phyloP scores from a whole-genome alignment of 2,113 vertebrate genomes.

The Campylomormyrus tamandua region DNA sequence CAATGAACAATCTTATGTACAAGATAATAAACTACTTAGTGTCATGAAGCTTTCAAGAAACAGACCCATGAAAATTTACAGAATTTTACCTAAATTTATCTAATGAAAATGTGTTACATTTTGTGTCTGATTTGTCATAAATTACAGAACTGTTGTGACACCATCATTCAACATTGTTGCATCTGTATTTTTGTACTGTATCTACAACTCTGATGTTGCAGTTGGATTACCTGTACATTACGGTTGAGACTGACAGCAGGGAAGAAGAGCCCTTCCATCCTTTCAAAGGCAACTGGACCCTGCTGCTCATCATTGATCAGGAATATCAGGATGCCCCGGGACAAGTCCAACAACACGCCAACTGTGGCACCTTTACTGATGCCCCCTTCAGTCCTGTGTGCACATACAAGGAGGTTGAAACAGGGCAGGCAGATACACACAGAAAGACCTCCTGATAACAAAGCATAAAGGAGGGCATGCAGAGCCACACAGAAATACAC shows the following conservation, averaged over 20 bases:
- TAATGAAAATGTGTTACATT: not conserved
- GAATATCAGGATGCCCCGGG: constrained; percentile 81
- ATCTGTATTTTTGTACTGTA: not conserved
- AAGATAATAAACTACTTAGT: no score
- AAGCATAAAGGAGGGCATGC: not conserved
- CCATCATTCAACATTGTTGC: not conserved
- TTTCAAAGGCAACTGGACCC: constrained; percentile 89
- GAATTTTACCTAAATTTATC: not conserved
- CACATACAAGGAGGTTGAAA: not conserved
- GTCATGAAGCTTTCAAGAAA: no score
- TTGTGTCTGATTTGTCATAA: not conserved
- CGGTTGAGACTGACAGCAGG: constrained; percentile 94
- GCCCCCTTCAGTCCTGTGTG: constrained; percentile 83
- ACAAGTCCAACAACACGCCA: constrained; percentile 85
- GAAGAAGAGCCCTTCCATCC: constrained; percentile 84
- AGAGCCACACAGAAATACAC: not conserved
- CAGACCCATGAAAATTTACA: not conserved
- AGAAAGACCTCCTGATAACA: not conserved
- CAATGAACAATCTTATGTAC: no score
- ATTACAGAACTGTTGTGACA: not conserved
- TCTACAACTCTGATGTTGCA: not conserved
- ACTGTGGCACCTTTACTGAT: constrained; percentile 85
- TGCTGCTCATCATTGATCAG: constrained; percentile 98
- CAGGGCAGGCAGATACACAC: not conserved
- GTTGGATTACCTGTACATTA: constrained; percentile 82